phyloP scores from a whole-genome alignment of 2,888 invertebrate species.

The Drosophila neonasuta region DNA sequence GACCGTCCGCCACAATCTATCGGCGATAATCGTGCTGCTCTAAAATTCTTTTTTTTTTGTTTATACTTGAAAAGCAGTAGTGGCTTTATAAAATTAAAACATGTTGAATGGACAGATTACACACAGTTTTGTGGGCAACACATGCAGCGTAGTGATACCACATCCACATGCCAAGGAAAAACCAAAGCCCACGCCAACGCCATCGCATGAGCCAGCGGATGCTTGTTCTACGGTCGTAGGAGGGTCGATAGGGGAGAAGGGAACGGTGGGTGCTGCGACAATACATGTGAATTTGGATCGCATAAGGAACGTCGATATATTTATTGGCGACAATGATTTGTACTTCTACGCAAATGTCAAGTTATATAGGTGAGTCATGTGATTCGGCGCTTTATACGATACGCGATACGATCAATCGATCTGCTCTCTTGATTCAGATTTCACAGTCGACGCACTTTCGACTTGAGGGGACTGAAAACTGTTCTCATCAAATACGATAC shows the following conservation, averaged over 20 bases:
- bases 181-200: slow-evolving; percentile 48
- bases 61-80: slow-evolving; percentile 63
- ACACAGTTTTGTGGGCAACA: slow-evolving; percentile 69
- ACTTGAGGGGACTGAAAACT: slow-evolving; percentile 76
- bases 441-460: slow-evolving; percentile 71
- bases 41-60: slow-evolving; percentile 59
- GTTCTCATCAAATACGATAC: slow-evolving; percentile 71
- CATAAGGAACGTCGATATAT: slow-evolving; percentile 79
- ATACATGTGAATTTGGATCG: slow-evolving; percentile 69
- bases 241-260: slow-evolving; percentile 33
- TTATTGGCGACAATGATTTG: slow-evolving; percentile 77
- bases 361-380: slow-evolving; percentile 67
- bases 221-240: slow-evolving; percentile 22
- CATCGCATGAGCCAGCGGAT: slow-evolving; percentile 30
- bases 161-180: slow-evolving; percentile 67
- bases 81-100: slow-evolving; percentile 63
- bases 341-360: slow-evolving; percentile 77
- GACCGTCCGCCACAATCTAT: slow-evolving; percentile 41
- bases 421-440: slow-evolving; percentile 61
- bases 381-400: slow-evolving; percentile 6
- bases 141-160: slow-evolving; percentile 65
- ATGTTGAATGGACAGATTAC: slow-evolving; percentile 71
- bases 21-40: slow-evolving; percentile 43
- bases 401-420: background rate
- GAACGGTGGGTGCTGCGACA: slow-evolving; percentile 23